Percentiles rank a stretch among this genome's conserved stretches.
Conservation (phyloP, 2,888 invertebrate genomes). For the Sinelater perroti region DNA sequence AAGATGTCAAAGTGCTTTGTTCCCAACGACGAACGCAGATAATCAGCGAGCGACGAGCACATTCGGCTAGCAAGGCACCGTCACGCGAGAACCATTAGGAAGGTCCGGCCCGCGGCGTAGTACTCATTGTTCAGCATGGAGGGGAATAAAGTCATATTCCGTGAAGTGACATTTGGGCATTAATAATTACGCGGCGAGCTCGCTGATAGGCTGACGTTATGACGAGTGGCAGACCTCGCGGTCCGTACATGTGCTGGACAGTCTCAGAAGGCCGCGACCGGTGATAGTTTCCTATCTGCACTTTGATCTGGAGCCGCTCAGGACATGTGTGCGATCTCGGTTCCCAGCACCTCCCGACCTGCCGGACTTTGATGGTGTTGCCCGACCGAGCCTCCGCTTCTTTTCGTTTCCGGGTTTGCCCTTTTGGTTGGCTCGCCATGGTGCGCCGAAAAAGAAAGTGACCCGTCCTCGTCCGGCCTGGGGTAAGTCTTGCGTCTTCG, state of each 20-base stretch:
- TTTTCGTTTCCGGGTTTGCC: conserved; percentile 31
- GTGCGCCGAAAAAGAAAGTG: conserved; percentile 38
- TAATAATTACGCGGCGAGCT: conserved; percentile 48
- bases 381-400: conserved; percentile 28
- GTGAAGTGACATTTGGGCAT: conserved; percentile 52
- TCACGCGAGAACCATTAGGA: conserved; percentile 47
- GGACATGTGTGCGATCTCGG: conserved; percentile 45
- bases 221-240: conserved; percentile 49
- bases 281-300: conserved; percentile 49
- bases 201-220: conserved; percentile 49
- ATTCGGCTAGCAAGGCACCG: conserved; percentile 43
- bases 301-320: conserved; percentile 33
- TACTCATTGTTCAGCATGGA: conserved; percentile 46
- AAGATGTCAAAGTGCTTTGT: conserved; percentile 52
- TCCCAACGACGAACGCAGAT: conserved; percentile 35
- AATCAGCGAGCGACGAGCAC: conserved; percentile 31
- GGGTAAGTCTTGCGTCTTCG: conserved; percentile 19
- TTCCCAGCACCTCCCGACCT: conserved; percentile 25
- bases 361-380: conserved; percentile 42
- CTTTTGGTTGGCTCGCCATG: conserved; percentile 33
- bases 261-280: conserved; percentile 49
- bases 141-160: conserved; percentile 48
- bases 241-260: conserved; percentile 50
- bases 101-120: conserved; percentile 40
- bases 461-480: conserved; percentile 29